Conservation (phyloP, 2,888 invertebrate species). For the Noctua pronuba region DNA sequence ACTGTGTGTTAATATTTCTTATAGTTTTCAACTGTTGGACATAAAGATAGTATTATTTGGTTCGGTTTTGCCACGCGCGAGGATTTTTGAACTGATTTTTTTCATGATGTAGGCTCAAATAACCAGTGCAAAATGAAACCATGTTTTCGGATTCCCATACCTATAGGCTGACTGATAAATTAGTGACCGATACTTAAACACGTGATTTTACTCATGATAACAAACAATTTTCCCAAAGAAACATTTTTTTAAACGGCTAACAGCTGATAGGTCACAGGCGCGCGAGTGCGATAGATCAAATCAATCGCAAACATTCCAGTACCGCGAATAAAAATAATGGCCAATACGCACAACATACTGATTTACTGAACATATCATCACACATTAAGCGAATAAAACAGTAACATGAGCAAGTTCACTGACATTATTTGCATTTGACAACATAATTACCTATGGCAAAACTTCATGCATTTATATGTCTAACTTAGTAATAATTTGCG, state of each 20-base stretch:
- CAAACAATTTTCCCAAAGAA: too few relatives aligned
- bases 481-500: constrained; percentile 41
- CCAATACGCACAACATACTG: constrained; percentile 1
- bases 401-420: constrained; percentile 31
- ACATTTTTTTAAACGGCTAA: too few relatives aligned
- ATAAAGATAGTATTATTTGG: background rate
- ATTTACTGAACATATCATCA: constrained; percentile 15
- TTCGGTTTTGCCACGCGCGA: too few relatives aligned
- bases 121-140: background rate
- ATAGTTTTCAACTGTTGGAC: constrained; percentile 33
- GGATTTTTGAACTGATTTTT: background rate
- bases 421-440: constrained; percentile 42
- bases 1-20: constrained; percentile 60
- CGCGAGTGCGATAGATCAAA: too few relatives aligned
- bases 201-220: too few relatives aligned
- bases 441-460: constrained; percentile 31
- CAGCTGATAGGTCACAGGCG: too few relatives aligned
- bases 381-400: constrained; percentile 17
- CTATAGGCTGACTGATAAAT: too few relatives aligned
- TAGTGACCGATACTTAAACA: too few relatives aligned
- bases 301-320: background rate
- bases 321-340: constrained; percentile 25
- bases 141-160: too few relatives aligned
- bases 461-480: constrained; percentile 35
- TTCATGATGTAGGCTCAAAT: background rate